phyloP scores from a whole-genome alignment of 1,140 invertebrate genomes.

The Venturia canescens region DNA sequence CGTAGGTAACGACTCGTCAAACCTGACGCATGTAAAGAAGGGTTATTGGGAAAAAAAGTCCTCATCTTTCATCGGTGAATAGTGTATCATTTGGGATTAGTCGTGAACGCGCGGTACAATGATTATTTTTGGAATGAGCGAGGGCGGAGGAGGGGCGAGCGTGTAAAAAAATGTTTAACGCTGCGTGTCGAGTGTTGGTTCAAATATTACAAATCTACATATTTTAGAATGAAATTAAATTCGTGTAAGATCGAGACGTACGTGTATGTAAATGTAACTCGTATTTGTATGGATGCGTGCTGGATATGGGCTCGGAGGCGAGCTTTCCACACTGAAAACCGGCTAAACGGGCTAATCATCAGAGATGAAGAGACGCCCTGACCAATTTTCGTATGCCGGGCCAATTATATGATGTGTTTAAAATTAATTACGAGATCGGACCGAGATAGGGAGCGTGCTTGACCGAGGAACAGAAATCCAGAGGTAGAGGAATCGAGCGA shows the following conservation, averaged over 20 bases:
- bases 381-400: slow-evolving; percentile 55
- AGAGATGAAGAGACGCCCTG: slow-evolving; percentile 51
- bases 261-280: not conserved
- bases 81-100: slow-evolving; percentile 9
- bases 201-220: slow-evolving; percentile 18
- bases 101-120: slow-evolving; percentile 25
- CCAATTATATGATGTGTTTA: slow-evolving; percentile 65
- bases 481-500: slow-evolving; percentile 44
- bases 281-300: not conserved
- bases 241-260: not conserved
- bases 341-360: slow-evolving; percentile 57
- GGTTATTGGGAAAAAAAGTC: slow-evolving; percentile 20
- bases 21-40: slow-evolving; percentile 2
- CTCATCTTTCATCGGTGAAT: slow-evolving; percentile 15
- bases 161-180: slow-evolving; percentile 1
- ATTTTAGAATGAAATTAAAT: slow-evolving; percentile 15
- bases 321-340: slow-evolving; percentile 48
- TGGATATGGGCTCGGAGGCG: slow-evolving; percentile 31
- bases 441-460: slow-evolving; percentile 52
- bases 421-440: slow-evolving; percentile 65
- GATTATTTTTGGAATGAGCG: slow-evolving; percentile 32
- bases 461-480: slow-evolving; percentile 18
- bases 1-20: slow-evolving; percentile 14
- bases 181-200: slow-evolving; percentile 1
- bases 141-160: not conserved